A percentile compares a stretch with the other conserved stretches of the same genome.
Evolutionary conservation across 2,888 invertebrate genomes (phyloP).

Genomic region (Tortrix viridana): DNA sequence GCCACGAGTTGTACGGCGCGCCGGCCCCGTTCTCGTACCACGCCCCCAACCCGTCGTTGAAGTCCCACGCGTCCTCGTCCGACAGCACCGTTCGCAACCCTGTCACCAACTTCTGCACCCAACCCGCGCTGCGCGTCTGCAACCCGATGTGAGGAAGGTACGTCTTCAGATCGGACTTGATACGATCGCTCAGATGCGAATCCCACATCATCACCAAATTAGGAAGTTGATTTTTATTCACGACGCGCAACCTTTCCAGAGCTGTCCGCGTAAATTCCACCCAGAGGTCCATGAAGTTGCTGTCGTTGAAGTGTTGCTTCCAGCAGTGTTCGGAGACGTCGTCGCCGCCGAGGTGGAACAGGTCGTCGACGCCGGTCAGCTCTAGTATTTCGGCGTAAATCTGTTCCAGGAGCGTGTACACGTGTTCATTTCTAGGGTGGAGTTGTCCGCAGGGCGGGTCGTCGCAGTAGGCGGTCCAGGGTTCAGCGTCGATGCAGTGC

Average conservation of each 20-base stretch:
- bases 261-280: conserved; percentile 87
- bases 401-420: conserved; percentile 87
- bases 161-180: conserved; percentile 57
- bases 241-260: conserved; percentile 81
- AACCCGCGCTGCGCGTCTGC: conserved; percentile 87
- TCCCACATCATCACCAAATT: conserved; percentile 64
- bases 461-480: conserved; percentile 88
- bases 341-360: conserved; percentile 91
- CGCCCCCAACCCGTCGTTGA: conserved; percentile 91
- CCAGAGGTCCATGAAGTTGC: conserved; percentile 87
- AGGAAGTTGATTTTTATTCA: conserved; percentile 68
- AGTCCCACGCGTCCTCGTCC: conserved; percentile 93
- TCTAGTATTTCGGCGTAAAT: conserved; percentile 90
- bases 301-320: conserved; percentile 85
- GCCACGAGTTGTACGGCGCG: conserved; percentile 93
- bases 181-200: conserved; percentile 54
- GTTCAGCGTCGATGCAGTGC: conserved; percentile 88
- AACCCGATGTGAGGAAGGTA: conserved; percentile 56
- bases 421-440: conserved; percentile 89
- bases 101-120: conserved; percentile 78
- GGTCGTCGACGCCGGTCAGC: conserved; percentile 89
- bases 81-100: conserved; percentile 90
- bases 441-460: conserved; percentile 93
- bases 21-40: conserved; percentile 92
- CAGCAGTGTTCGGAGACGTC: conserved; percentile 90